Conservation (phyloP, 2,113 vertebrate genomes). For the Lethenteron reissneri region DNA sequence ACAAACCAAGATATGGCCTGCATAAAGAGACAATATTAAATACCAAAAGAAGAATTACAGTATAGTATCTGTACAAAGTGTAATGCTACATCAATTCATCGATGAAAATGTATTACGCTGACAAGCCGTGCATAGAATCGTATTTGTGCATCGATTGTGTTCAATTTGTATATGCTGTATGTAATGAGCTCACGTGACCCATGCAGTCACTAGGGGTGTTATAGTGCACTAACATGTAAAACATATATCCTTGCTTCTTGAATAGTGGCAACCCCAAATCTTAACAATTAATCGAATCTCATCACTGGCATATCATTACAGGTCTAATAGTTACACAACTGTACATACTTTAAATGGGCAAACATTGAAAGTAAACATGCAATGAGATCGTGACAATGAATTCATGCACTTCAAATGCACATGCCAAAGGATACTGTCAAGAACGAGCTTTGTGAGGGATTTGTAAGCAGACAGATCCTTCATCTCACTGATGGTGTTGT, state of each 20-base stretch:
- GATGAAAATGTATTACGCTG: constrained; percentile 11
- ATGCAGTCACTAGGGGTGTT: too few relatives aligned
- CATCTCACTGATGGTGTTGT: constrained; percentile 53
- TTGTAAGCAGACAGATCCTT: constrained; percentile 35
- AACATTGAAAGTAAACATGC: too few relatives aligned
- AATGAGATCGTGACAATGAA: too few relatives aligned
- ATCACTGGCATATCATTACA: too few relatives aligned
- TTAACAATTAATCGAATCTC: too few relatives aligned
- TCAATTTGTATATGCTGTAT: too few relatives aligned
- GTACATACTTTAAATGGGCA: too few relatives aligned
- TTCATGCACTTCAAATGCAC: too few relatives aligned
- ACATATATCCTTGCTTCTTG: not conserved
- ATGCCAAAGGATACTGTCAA: constrained; percentile 67
- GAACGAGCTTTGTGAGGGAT: constrained; percentile 33
- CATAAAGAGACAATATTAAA: constrained; percentile 1
- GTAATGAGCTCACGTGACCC: too few relatives aligned
- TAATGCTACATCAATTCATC: constrained; percentile 14
- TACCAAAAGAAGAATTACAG: constrained; percentile 1
- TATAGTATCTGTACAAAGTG: not conserved
- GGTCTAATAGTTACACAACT: too few relatives aligned
- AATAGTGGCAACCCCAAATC: not conserved
- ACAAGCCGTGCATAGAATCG: not conserved
- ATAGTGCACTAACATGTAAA: not conserved
- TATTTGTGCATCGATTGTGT: not conserved
- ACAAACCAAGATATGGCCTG: not conserved